Conservation (phyloP, 2,888 invertebrate species). For the Balanococcus diminutus region DNA sequence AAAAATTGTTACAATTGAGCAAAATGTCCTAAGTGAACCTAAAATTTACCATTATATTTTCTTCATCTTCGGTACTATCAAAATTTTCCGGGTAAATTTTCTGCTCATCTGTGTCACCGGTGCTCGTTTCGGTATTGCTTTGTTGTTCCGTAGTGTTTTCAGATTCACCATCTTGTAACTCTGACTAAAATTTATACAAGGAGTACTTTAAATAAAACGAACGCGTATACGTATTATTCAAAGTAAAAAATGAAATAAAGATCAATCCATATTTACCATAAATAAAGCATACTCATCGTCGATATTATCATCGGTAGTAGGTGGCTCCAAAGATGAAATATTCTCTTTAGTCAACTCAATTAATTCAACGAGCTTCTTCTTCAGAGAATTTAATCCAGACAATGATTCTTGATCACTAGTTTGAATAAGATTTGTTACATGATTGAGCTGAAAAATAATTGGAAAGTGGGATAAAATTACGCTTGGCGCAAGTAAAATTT, state of each 20-base stretch:
- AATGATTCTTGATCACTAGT: conserved; percentile 64
- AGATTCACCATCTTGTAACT: conserved; percentile 63
- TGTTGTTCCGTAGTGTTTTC: background rate
- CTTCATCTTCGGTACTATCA: conserved; percentile 23
- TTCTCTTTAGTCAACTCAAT: conserved; percentile 73
- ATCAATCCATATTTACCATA: conserved; percentile 65
- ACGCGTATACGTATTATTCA: background rate
- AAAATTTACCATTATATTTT: conserved; percentile 61
- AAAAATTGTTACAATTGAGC: background rate
- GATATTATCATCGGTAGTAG: conserved; percentile 60
- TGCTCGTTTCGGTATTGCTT: background rate
- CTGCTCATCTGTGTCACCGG: background rate
- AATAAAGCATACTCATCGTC: conserved; percentile 72
- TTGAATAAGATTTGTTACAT: conserved; percentile 69
- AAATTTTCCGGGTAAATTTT: background rate
- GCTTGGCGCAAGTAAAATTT: background rate
- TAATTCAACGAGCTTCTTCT: conserved; percentile 71
- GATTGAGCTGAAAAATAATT: conserved; percentile 65
- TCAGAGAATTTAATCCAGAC: conserved; percentile 68
- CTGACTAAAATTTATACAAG: conserved; percentile 63
- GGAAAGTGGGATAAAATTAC: background rate
- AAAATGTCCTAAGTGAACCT: background rate
- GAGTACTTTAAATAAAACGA: background rate
- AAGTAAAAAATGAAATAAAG: background rate
- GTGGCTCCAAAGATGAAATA: conserved; percentile 59